These are phyloP conservation scores for Dromius quadrimaculatus DNA, from an alignment of 2,888 invertebrate species.

Conservation along the genomic window DNA sequence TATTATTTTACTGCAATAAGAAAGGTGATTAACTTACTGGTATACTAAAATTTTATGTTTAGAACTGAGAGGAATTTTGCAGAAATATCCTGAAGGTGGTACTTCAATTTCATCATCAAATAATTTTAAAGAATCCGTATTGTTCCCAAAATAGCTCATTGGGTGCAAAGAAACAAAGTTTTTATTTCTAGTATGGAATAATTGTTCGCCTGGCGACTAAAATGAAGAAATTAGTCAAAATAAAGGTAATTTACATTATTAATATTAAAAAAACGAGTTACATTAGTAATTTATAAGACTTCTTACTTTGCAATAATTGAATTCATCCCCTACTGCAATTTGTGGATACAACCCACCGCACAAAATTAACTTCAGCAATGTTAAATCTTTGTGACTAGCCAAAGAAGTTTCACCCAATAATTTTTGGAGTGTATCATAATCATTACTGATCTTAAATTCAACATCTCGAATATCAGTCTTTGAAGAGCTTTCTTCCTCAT, in stretches of 20 bases:
- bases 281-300: background rate
- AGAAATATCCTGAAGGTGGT: conserved; percentile 74
- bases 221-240: conserved; percentile 57
- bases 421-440: conserved; percentile 76
- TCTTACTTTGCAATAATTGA: conserved; percentile 86
- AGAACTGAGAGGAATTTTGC: conserved; percentile 79
- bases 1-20: conserved; percentile 21
- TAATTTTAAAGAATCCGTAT: conserved; percentile 83
- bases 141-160: conserved; percentile 86
- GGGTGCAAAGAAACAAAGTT: conserved; percentile 93
- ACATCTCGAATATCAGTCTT: conserved; percentile 83
- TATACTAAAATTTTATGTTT: conserved; percentile 91
- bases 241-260: background rate
- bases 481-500: conserved; percentile 69
- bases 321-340: conserved; percentile 93
- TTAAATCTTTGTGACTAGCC: conserved; percentile 75
- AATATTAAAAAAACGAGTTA: too few relatives aligned
- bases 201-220: conserved; percentile 80
- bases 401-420: conserved; percentile 75
- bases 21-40: conserved; percentile 74
- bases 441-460: conserved; percentile 87
- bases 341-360: conserved; percentile 96
- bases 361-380: conserved; percentile 83
- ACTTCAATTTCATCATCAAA: conserved; percentile 80
- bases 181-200: conserved; percentile 89